Base-by-base conservation (phyloP, 2,888 invertebrate species). In the Erebia ligea region DNA sequence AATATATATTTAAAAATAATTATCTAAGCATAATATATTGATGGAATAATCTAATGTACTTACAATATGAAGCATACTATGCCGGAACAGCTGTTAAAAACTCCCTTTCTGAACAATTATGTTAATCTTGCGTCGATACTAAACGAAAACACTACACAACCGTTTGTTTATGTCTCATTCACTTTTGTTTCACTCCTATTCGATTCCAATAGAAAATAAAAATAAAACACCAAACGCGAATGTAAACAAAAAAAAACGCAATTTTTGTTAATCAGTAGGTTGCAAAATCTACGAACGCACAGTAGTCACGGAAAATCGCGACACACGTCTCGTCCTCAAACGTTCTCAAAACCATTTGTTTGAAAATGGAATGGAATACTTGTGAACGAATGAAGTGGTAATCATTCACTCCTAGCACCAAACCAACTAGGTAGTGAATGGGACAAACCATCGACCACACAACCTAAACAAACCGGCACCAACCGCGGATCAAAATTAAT, bases 31-130 rank as follows among this genome's bases (percentile, higher is more conserved):
- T 19, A 21, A 15, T 62, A 15, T 62, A 62, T 62, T 15, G 21
- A 48, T 62, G 19, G 19, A 48, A 62, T 21, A 21, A 5, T 42
- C 4, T 45, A 62, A 48, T 48, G 15, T 71, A 92, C 92, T 92
- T 79, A 92, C 92, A 89, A 82, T 88, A 87, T 86, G 83, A 83
- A 89, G 87, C 92, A 92, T 92, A 89, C 90, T 92, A 91, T 89
- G 90, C 87, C 82, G 81, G 79, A 86, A 85, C 87, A 88, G 90
- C 87, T 89, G 88, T 84, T 88, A 77, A 81, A 86, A 84, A 82
- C 81, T 83, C 81, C 83, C 83, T 84, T 82, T 82, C 75, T 73
- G 78, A 76, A 70, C 73, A 75, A 76, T 79, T 79, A 74, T 52
- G 56, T 21, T 76, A 80, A 80, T 81, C 78, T 82, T 80, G 80